Evolutionary conservation across 1,140 invertebrate species (phyloP), one percentile per base, ranked within the genome.

Genomic region (Acyrthosiphon pisum): DNA sequence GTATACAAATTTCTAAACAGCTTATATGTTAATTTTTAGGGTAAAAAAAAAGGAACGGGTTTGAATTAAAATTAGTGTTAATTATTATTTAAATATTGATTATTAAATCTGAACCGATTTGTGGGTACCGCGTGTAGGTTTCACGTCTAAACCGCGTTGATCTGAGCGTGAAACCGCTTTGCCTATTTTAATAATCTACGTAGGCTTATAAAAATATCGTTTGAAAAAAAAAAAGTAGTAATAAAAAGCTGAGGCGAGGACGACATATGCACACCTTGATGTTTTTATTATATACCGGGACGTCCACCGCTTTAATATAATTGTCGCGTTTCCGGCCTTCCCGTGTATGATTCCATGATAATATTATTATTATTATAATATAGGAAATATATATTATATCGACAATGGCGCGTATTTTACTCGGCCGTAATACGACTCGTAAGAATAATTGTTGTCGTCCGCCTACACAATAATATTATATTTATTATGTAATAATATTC

Each of bases 351-450:
- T 41, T 9, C 1, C 23, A 84, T n/a, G 30, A 68, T 68, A 68
- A 68, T 68, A 46, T 0, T 46, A 46, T 46, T 46, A 46, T 46
- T 46, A 11, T 48, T 1, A 48, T 48, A 76, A 76, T 76, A 76
- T 76, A 76, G 60, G 30, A 76, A 76, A 76, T 76, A 18, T 76
- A 76, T 76, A 68, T 60, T 60, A 68, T 68, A 76, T 76, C 83
- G 41, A 41, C 83, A 41, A 26, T 41, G 37, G 37, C 83, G 23
- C 23, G 23, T 11, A 3, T 37, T 30, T 84, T 44, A 84, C 83
- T 41, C 83, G 37, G 41, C 23, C 37, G 81, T 84, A 37, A 84
- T 37, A 84, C 81, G 81, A 44, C 41, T 84, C 22, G 26, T 44
- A 44, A 30, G 41, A 84, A 44, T 7, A 7, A 20, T 41, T 11